phyloP scores from a whole-genome alignment of 2,888 invertebrate species.

The Calameuta idolon region DNA sequence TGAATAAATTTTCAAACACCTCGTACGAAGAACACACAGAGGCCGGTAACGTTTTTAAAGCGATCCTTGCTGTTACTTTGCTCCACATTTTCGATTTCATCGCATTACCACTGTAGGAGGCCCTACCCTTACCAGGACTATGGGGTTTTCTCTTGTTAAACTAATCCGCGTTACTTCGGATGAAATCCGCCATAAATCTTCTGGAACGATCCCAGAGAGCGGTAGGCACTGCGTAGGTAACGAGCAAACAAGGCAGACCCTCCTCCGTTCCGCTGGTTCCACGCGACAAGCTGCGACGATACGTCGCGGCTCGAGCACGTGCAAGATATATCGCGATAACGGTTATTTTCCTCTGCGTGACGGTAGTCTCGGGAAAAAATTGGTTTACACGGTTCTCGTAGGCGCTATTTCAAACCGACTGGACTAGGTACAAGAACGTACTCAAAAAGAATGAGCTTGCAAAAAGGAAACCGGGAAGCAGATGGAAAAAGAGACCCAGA shows the following conservation, averaged over 20 bases:
- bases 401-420: background rate
- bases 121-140: background rate
- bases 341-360: constrained; percentile 1
- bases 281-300: background rate
- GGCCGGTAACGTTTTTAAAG: background rate
- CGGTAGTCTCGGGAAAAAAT: background rate
- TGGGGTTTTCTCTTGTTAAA: background rate
- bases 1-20: background rate
- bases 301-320: background rate
- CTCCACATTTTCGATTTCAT: background rate
- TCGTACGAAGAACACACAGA: background rate
- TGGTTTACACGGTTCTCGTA: background rate
- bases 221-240: background rate
- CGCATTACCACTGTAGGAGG: background rate
- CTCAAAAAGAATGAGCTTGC: background rate
- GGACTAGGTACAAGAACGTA: background rate
- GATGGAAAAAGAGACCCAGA: background rate
- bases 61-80: background rate
- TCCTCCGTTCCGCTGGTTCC: background rate
- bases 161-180: background rate
- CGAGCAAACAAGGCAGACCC: constrained; percentile 10
- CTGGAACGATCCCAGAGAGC: background rate
- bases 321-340: constrained; percentile 4
- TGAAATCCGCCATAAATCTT: constrained; percentile 2
- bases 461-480: background rate